Percentiles rank a stretch among this genome's conserved stretches.
These are phyloP conservation scores for Sepioteuthis lessoniana DNA, from an alignment of 2,888 invertebrate genomes.

Conservation along the genomic window DNA sequence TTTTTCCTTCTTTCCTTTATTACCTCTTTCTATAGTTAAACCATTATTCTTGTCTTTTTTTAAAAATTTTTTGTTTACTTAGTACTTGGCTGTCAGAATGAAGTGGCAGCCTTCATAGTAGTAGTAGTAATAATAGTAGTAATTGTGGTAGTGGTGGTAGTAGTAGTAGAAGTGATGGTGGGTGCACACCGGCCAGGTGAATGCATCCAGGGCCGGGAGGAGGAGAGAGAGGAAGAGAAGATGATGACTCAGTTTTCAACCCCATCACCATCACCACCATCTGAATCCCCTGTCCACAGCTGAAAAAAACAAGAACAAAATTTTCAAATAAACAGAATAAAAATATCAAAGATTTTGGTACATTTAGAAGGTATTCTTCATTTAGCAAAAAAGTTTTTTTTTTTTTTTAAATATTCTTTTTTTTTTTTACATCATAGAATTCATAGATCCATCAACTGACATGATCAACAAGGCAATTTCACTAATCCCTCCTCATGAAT, in stretches of 20 bases:
- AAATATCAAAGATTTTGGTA: background rate
- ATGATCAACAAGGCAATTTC: no score
- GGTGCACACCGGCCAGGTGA: background rate
- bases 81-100: background rate
- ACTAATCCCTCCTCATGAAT: no score
- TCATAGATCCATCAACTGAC: no score
- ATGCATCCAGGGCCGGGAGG: background rate
- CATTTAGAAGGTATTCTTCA: background rate
- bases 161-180: background rate
- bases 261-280: slow-evolving; percentile 33
- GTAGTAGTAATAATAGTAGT: background rate
- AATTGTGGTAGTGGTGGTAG: no score
- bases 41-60: background rate
- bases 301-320: background rate
- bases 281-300: slow-evolving; percentile 12
- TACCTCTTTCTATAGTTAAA: background rate
- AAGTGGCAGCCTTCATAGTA: slow-evolving; percentile 20
- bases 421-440: no score
- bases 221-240: no score
- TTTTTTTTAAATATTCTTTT: no score
- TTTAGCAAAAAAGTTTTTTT: background rate
- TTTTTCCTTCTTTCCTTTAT: slow-evolving; percentile 7
- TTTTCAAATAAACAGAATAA: background rate
- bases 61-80: background rate
- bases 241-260: slow-evolving; percentile 4